Percentiles rank a stretch among this genome's conserved stretches.
phyloP scores from a whole-genome alignment of 2,888 invertebrate genomes.

The Dryococelus australis region DNA sequence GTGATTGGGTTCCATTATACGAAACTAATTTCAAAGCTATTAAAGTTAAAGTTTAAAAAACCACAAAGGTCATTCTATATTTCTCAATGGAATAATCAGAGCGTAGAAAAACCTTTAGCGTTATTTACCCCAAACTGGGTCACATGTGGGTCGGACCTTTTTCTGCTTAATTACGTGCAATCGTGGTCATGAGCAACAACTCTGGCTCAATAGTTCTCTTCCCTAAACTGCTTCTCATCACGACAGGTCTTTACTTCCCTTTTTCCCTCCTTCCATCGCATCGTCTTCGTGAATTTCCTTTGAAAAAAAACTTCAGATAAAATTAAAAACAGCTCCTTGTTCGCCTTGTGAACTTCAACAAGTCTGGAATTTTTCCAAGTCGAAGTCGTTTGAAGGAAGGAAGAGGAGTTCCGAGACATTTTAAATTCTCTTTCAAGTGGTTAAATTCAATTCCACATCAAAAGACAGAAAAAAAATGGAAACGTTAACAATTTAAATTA shows the following conservation, averaged over 20 bases:
- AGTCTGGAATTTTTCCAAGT: not conserved
- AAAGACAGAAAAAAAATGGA: not conserved
- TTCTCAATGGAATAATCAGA: no score
- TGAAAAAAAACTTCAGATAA: not conserved
- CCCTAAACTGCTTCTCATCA: no score
- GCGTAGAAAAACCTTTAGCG: no score
- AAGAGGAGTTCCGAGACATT: not conserved
- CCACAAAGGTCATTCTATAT: no score
- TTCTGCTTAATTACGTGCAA: no score
- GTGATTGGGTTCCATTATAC: no score
- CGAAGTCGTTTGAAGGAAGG: not conserved
- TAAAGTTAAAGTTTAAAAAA: no score
- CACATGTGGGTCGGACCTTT: no score
- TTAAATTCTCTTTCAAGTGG: not conserved
- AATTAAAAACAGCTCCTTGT: conserved; percentile 16
- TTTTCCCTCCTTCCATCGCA: not conserved
- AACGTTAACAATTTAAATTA: not conserved
- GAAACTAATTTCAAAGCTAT: no score
- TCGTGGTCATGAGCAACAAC: no score
- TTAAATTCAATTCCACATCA: not conserved
- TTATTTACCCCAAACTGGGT: no score
- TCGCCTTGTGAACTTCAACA: not conserved
- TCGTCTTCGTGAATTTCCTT: not conserved
- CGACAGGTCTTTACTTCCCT: not conserved
- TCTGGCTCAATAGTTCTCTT: no score